phyloP scores from a whole-genome alignment of 2,888 invertebrate species.

The Netelia fuscicornis region DNA sequence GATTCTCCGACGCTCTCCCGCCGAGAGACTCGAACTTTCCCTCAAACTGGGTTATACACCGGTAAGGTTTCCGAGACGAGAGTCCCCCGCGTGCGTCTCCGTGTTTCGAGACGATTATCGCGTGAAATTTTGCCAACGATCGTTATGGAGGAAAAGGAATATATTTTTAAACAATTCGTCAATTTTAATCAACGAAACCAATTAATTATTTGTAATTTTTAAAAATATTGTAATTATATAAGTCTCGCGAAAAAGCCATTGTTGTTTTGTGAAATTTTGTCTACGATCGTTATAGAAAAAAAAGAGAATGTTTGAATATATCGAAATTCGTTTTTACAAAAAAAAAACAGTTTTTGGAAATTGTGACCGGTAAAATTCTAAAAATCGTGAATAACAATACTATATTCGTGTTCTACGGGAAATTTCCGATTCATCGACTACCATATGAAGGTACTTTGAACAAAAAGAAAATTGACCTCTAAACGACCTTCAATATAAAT shows the following conservation, averaged over 20 bases:
- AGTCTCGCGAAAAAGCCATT: too few species aligned
- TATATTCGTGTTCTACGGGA: too few species aligned
- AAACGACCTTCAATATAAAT: too few species aligned
- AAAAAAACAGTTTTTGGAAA: too few species aligned
- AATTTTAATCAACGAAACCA: constrained; percentile 10
- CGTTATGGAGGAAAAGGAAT: not conserved
- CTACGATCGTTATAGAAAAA: too few species aligned
- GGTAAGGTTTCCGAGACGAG: constrained; percentile 64
- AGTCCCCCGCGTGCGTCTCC: constrained; percentile 33
- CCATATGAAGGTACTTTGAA: too few species aligned
- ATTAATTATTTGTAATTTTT: constrained; percentile 8
- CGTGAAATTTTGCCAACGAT: constrained; percentile 2
- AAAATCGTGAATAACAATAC: not conserved
- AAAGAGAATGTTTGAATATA: too few species aligned
- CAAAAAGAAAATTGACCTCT: too few species aligned
- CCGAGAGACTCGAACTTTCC: constrained; percentile 66
- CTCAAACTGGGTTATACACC: constrained; percentile 64
- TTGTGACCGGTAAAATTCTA: not conserved
- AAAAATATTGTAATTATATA: not conserved
- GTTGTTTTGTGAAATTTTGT: too few species aligned
- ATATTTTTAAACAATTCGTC: not conserved
- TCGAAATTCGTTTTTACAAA: too few species aligned
- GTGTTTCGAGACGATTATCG: constrained; percentile 39
- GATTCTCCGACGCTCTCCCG: not conserved
- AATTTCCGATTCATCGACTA: too few species aligned